These are phyloP conservation scores for Hypotaenidia philippensis DNA, from an alignment of 2,797 vertebrate species.

Conservation along the genomic window DNA sequence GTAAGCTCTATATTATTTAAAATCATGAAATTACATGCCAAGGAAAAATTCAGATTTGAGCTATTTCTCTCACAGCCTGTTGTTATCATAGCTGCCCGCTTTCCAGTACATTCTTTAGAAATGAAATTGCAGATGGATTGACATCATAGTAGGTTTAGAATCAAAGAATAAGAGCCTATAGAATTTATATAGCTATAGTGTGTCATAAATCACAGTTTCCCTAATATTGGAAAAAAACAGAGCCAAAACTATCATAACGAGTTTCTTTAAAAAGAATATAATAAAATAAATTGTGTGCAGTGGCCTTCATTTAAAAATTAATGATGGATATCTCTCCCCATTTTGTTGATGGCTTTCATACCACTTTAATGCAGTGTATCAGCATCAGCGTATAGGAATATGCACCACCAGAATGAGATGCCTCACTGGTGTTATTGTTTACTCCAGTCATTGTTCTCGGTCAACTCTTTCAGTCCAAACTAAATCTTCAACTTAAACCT, in stretches of 20 bases:
- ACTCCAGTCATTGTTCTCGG: background rate
- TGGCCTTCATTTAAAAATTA: background rate
- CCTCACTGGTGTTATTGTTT: background rate
- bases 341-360: background rate
- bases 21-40: background rate
- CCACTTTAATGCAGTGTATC: background rate
- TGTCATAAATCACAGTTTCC: background rate
- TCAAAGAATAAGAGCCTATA: background rate
- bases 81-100: background rate
- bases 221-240: background rate
- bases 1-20: background rate
- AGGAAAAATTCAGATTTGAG: background rate
- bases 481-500: background rate
- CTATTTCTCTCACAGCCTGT: background rate
- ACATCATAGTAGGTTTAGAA: background rate
- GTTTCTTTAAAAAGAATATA: background rate
- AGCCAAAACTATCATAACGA: background rate
- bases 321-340: background rate
- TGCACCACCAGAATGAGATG: background rate
- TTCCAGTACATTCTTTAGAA: slow-evolving; percentile 6
- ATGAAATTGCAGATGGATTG: background rate
- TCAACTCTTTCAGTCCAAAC: background rate
- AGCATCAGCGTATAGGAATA: background rate
- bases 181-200: background rate
- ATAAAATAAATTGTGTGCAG: background rate